These are phyloP conservation scores for Grapholita molesta DNA, from an alignment of 1,140 invertebrate species.

Conservation along the genomic window DNA sequence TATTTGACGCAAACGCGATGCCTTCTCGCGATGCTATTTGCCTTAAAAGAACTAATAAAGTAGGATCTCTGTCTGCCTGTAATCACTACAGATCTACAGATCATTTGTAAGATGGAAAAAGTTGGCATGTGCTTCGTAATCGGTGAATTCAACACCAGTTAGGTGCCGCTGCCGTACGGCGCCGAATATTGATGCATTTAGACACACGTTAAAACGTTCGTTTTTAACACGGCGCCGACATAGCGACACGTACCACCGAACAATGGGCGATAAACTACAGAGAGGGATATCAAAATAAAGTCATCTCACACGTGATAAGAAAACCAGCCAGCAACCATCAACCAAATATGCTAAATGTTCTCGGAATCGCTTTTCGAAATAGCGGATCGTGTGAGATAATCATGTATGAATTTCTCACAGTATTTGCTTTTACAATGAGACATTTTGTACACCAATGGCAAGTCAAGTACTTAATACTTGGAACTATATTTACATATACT, in stretches of 20 bases:
- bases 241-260: constrained; percentile 49
- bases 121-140: too few species aligned
- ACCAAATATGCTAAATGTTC: constrained; percentile 22
- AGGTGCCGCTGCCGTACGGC: neutral
- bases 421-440: neutral
- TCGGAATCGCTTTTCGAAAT: constrained; percentile 18
- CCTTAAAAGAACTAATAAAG: neutral
- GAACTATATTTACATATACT: neutral
- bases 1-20: neutral
- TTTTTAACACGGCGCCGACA: constrained; percentile 44
- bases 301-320: constrained; percentile 67
- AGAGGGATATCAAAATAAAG: constrained; percentile 73
- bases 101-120: neutral
- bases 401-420: constrained; percentile 24
- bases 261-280: constrained; percentile 64
- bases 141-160: neutral
- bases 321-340: too few species aligned
- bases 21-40: neutral
- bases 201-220: neutral
- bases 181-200: constrained; percentile 11
- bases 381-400: constrained; percentile 36
- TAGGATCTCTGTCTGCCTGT: neutral
- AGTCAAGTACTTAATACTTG: constrained; percentile 1
- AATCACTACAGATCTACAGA: neutral
- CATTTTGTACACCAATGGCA: neutral